Conservation (phyloP, 2,113 vertebrate genomes). For the Aspidoscelis tigris region DNA sequence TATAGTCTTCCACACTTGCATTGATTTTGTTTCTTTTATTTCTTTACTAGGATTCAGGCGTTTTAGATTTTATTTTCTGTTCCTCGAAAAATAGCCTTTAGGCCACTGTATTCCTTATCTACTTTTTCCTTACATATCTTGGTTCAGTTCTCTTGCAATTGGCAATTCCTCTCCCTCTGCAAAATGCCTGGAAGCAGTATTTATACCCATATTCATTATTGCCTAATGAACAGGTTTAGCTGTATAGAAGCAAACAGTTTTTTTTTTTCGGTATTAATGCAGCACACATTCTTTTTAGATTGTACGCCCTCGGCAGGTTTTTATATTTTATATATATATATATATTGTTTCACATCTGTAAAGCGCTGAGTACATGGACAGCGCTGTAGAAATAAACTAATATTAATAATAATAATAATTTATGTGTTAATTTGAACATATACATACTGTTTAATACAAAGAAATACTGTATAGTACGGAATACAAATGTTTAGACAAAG, state of each 20-base stretch:
- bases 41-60: neutral
- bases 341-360: no score
- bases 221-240: neutral
- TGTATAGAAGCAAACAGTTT: neutral
- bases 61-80: slow-evolving; percentile 1
- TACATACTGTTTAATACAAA: no score
- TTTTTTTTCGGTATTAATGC: neutral
- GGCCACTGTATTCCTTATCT: neutral
- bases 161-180: neutral
- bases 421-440: no score
- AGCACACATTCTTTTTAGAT: no score
- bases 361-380: no score
- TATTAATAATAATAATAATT: no score
- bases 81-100: slow-evolving; percentile 16
- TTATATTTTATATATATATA: no score
- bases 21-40: neutral
- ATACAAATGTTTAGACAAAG: neutral
- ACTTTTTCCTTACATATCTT: neutral
- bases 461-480: neutral
- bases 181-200: neutral
- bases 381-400: no score
- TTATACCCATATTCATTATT: neutral
- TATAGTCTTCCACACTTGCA: neutral
- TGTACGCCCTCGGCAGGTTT: no score
- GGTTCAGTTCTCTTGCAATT: neutral